Conservation (phyloP, 2,113 vertebrate species). For the Urocynchramus pylzowi region DNA sequence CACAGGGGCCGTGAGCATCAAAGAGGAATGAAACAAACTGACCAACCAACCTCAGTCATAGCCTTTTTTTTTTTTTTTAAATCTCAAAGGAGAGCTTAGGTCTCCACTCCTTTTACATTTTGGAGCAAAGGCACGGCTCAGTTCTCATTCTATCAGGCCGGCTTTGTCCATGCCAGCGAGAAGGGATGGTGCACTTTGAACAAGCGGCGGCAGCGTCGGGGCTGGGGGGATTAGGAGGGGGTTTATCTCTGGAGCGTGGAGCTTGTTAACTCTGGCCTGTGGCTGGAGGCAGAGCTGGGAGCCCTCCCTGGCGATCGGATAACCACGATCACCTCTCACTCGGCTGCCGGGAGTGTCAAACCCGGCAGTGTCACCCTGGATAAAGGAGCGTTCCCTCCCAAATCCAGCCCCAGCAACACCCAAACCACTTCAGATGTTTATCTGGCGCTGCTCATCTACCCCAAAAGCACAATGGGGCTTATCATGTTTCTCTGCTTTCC, state of each 20-base stretch:
- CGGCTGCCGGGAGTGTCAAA: not conserved
- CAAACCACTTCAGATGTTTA: not conserved
- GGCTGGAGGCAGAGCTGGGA: not conserved
- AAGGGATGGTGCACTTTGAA: not conserved
- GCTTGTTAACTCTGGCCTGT: not conserved
- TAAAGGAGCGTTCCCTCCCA: not conserved
- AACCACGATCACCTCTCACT: not conserved
- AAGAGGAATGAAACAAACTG: not conserved
- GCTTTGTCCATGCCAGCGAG: not conserved
- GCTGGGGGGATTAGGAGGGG: not conserved
- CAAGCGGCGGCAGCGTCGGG: rapidly evolving
- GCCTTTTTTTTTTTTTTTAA: not conserved
- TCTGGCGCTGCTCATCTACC: not conserved
- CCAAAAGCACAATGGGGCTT: not conserved
- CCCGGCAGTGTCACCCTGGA: not conserved
- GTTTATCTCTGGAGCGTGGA: not conserved
- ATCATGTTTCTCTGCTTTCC: not conserved
- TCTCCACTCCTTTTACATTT: not conserved
- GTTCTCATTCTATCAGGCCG: not conserved
- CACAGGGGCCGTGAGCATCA: not conserved
- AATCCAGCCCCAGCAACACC: not conserved
- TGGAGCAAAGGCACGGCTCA: not conserved
- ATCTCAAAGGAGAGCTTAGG: not conserved
- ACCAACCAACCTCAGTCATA: not conserved
- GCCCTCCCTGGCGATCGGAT: not conserved